A percentile compares a stretch with the other conserved stretches of the same genome.
These are phyloP conservation scores for Pandion haliaetus DNA, from an alignment of 2,113 vertebrate species.

Conservation along the genomic window DNA sequence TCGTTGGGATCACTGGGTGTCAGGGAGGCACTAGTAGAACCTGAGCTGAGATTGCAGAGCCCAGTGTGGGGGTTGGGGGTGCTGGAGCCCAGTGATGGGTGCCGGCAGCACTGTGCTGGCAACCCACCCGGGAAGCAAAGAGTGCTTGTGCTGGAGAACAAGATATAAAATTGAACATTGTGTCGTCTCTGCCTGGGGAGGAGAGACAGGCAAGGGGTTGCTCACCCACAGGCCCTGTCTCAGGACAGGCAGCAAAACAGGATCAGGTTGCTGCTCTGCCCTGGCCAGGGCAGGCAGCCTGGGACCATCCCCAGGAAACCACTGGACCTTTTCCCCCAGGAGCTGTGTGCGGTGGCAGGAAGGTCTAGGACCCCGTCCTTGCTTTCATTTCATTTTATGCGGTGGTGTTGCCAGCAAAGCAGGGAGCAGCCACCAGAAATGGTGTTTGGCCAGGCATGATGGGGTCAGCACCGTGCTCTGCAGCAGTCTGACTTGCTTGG, in stretches of 20 bases:
- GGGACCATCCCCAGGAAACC: background rate
- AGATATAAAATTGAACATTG: accelerated
- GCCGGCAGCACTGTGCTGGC: accelerated
- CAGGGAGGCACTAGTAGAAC: accelerated
- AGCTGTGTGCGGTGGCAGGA: accelerated
- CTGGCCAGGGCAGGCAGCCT: background rate
- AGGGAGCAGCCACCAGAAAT: accelerated
- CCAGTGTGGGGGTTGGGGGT: accelerated
- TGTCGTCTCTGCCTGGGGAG: accelerated
- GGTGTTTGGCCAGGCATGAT: background rate
- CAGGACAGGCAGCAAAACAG: accelerated
- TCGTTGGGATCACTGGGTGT: background rate
- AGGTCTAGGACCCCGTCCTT: accelerated
- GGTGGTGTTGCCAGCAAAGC: background rate
- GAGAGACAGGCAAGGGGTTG: no score
- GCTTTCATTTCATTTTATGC: accelerated
- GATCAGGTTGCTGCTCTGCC: background rate
- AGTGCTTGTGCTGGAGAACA: accelerated
- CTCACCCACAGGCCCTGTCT: accelerated
- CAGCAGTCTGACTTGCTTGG: no score
- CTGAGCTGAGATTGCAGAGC: background rate
- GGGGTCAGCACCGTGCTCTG: background rate
- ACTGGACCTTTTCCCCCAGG: background rate
- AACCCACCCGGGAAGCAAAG: background rate
- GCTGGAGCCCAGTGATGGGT: accelerated